Evolutionary conservation across 2,797 vertebrate species (phyloP).

Genomic region (Acanthurus leucopareius): DNA sequence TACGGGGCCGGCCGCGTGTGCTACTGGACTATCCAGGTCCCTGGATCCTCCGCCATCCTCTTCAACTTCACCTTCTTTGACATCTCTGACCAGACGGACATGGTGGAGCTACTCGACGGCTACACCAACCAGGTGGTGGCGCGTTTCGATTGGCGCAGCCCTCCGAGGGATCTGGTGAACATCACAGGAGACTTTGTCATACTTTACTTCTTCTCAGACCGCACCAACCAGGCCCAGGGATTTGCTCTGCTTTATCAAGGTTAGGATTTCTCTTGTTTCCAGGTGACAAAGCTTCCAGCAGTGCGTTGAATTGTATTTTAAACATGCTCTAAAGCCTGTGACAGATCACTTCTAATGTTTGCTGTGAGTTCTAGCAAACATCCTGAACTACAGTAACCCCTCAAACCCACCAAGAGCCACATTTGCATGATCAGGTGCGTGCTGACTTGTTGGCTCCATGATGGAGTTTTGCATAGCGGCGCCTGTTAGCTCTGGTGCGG

Average conservation of each 20-base stretch:
- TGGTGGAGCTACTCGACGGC: constrained; percentile 96
- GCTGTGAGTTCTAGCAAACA: not conserved
- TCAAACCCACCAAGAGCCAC: constrained; percentile 16
- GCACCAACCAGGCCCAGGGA: constrained; percentile 94
- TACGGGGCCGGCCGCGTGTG: constrained; percentile 91
- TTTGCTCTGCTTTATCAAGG: constrained; percentile 96
- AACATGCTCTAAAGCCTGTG: not conserved
- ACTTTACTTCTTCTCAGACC: constrained; percentile 97
- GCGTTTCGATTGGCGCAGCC: constrained; percentile 91
- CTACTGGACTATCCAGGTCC: constrained; percentile 97
- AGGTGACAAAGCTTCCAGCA: not conserved
- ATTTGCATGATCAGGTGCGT: constrained; percentile 62
- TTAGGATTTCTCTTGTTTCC: constrained; percentile 70
- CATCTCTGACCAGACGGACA: constrained; percentile 95
- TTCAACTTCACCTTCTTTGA: constrained; percentile 97
- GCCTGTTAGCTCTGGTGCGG: not conserved
- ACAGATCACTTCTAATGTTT: not conserved
- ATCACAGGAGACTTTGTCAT: constrained; percentile 93
- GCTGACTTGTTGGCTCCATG: constrained; percentile 17
- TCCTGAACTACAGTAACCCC: not conserved
- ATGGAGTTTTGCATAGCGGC: constrained; percentile 58
- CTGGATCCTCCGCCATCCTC: constrained; percentile 89
- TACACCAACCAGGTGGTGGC: constrained; percentile 91
- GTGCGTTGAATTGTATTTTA: not conserved
- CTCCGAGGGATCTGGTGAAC: constrained; percentile 89